Base-by-base conservation (phyloP, 1,140 invertebrate genomes). In the Drosophila paulistorum region DNA sequence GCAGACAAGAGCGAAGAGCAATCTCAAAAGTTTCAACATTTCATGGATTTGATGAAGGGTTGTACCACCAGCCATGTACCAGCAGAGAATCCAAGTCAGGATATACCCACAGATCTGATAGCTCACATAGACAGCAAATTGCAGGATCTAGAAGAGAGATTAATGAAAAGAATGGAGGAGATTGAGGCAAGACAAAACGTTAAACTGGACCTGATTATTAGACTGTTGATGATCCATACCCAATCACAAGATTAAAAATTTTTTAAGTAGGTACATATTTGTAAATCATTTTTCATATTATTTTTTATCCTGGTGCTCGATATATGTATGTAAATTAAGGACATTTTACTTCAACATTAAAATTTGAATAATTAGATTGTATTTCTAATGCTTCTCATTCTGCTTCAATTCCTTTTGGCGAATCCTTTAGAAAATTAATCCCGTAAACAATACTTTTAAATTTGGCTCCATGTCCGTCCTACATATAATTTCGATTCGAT, bases 21-120 rank as follows among this genome's bases (percentile, higher is more conserved):
- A 5, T 60, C 68, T 10, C 72, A 82, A 9, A 91, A 82, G 48
- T 42, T 85, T 14, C 67, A 83, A 45, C 74, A 87, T 37, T 90
- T 83, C 35, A 67, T 85, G 86, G 51, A 61, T 3, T 37, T 86
- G 7, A 74, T 81, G 60, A 79, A 79, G 55, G 67, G 76, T 3
- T 39, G 58, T 13, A 45, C 48, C 13, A 35, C 9, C 57, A 71
- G 7, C 7, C 59, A n/a, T 7, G 57, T 35, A 7, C 30, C 37
- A 17, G 35, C 10, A 48, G 60, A 55, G 9, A 13, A 35, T 0
- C 17, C 23, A 17, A 6, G 14, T 23, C 30, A 14, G n/a, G 65
- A 13, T 7, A 3, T 17, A 23, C 11, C 5, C 20, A 7, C 30
- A 4, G 58, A 69, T 6, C 30, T 87, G 3, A 70, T 48, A 7